Percentiles rank a stretch among this genome's conserved stretches.
Conservation (phyloP, 2,113 vertebrate genomes). For the Castor canadensis region DNA sequence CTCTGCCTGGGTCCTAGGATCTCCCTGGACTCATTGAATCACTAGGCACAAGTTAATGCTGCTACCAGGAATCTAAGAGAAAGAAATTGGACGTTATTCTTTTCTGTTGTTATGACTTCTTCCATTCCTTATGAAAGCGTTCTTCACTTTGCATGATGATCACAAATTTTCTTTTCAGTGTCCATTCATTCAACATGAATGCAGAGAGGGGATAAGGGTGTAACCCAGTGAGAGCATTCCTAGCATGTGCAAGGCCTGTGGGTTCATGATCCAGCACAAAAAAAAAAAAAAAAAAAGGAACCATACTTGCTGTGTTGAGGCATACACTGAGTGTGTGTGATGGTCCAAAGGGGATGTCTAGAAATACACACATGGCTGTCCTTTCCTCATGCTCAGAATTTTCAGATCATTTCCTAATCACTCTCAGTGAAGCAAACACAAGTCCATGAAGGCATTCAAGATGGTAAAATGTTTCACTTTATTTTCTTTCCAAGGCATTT, state of each 20-base stretch:
- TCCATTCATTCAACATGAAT: neutral
- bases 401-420: neutral
- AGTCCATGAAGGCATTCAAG: neutral
- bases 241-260: neutral
- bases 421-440: neutral
- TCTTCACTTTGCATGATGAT: neutral
- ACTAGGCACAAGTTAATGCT: constrained; percentile 11
- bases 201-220: neutral
- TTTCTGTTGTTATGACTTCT: neutral
- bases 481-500: neutral
- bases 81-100: neutral
- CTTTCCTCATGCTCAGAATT: neutral
- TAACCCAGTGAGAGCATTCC: neutral
- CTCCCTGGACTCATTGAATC: neutral
- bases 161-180: neutral
- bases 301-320: neutral
- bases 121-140: neutral
- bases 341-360: neutral
- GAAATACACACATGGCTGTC: neutral
- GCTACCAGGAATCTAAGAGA: neutral
- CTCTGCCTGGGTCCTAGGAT: neutral
- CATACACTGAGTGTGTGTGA: neutral
- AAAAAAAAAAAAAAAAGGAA: neutral
- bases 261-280: no score
- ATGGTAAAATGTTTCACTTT: neutral